phyloP scores from a whole-genome alignment of 2,113 vertebrate species.

The Kobus ellipsiprymnus region DNA sequence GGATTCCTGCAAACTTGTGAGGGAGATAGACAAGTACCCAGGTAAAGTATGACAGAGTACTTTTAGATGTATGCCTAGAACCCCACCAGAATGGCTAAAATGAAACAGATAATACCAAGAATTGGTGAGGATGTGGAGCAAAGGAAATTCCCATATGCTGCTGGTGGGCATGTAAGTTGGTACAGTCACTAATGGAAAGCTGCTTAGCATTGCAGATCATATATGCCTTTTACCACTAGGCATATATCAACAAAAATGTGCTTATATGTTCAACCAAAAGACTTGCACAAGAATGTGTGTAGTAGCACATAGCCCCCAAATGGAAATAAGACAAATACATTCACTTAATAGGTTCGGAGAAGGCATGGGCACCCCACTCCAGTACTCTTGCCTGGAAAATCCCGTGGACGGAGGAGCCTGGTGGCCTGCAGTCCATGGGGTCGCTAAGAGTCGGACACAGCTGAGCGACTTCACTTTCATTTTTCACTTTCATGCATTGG shows the following conservation, averaged over 20 bases:
- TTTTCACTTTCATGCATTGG: too few relatives aligned
- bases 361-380: too few relatives aligned
- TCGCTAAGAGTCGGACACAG: too few relatives aligned
- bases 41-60: background rate
- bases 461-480: too few relatives aligned
- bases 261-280: background rate
- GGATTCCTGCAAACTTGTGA: background rate
- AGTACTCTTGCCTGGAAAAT: too few relatives aligned
- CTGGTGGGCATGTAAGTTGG: background rate
- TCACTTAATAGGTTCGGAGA: background rate
- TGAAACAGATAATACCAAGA: background rate
- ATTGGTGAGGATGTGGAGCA: background rate
- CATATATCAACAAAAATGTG: background rate
- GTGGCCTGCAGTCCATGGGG: too few relatives aligned
- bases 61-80: background rate
- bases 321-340: background rate
- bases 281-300: background rate
- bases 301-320: background rate
- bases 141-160: background rate
- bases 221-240: background rate
- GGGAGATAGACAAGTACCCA: background rate
- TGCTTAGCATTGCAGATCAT: background rate
- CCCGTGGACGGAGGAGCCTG: too few relatives aligned
- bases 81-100: background rate
- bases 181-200: background rate